Conservation (phyloP, 23 tunicate genomes). For the Styela clava region DNA sequence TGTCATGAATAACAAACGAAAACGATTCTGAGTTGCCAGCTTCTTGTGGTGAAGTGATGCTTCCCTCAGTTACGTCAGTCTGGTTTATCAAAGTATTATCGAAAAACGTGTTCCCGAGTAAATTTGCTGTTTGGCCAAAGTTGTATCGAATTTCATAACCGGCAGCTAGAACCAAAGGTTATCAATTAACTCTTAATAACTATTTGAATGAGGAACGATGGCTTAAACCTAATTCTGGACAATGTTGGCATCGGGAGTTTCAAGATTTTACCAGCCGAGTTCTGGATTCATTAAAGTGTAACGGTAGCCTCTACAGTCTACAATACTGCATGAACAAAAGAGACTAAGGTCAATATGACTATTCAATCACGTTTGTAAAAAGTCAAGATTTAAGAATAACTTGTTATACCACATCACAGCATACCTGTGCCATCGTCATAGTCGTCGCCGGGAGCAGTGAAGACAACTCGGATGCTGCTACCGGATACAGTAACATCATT, state of each 20-base stretch:
- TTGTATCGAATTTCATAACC: slow-evolving; percentile 51
- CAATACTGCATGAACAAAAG: no score
- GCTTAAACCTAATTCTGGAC: no score
- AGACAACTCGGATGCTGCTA: slow-evolving; percentile 24
- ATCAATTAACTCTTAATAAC: no score
- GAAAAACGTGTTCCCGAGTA: slow-evolving; percentile 13
- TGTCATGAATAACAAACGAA: neutral
- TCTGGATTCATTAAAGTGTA: no score
- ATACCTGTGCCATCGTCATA: slow-evolving; percentile 61
- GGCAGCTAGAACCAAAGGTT: slow-evolving; percentile 24
- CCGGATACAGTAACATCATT: slow-evolving; percentile 4
- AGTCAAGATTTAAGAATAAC: no score
- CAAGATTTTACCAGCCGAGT: no score
- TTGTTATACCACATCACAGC: no score
- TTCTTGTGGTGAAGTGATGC: slow-evolving; percentile 23
- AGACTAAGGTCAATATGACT: no score
- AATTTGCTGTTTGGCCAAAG: neutral
- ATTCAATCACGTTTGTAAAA: no score
- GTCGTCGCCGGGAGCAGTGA: slow-evolving; percentile 75
- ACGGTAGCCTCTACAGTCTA: no score
- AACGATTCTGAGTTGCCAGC: slow-evolving; percentile 45
- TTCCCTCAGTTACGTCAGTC: slow-evolving; percentile 16
- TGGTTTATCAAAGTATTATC: neutral
- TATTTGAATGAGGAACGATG: no score
- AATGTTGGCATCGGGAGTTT: no score